A percentile compares a stretch with the other conserved stretches of the same genome.
Conservation (phyloP, 2,797 vertebrate species). For the Trichosurus vulpecula region DNA sequence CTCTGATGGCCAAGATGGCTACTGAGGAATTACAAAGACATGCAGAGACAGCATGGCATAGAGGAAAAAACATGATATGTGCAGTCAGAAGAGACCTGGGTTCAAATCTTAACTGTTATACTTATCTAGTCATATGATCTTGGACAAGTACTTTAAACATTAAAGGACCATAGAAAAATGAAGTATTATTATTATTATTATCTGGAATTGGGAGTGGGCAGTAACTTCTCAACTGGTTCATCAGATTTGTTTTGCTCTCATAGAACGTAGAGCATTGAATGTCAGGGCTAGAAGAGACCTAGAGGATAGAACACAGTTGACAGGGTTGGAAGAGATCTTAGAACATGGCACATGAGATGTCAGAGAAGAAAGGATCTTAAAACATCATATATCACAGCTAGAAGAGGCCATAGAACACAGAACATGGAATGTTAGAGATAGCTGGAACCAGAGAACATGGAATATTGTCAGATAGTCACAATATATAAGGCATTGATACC, state of each 20-base stretch:
- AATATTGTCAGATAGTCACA: not conserved
- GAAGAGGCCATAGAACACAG: not conserved
- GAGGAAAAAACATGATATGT: not conserved
- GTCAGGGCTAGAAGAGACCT: not conserved
- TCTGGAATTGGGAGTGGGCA: not conserved
- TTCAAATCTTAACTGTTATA: not conserved
- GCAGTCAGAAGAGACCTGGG: not conserved
- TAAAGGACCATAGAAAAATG: not conserved
- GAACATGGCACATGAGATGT: not conserved
- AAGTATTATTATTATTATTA: not conserved
- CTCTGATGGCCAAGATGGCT: not conserved
- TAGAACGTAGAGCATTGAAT: not conserved
- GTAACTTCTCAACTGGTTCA: not conserved
- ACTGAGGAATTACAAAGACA: not conserved
- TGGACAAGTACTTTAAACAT: not conserved
- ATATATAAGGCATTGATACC: not conserved
- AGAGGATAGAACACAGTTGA: not conserved
- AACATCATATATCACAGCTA: not conserved
- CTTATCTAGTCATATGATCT: not conserved
- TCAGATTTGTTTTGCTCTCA: not conserved
- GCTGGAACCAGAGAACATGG: not conserved
- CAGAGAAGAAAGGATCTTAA: not conserved
- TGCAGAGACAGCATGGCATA: not conserved
- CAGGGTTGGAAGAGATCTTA: not conserved
- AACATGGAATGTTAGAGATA: not conserved